Base-by-base conservation (phyloP, 2,888 invertebrate genomes). In the Glyphotaelius pellucidus region DNA sequence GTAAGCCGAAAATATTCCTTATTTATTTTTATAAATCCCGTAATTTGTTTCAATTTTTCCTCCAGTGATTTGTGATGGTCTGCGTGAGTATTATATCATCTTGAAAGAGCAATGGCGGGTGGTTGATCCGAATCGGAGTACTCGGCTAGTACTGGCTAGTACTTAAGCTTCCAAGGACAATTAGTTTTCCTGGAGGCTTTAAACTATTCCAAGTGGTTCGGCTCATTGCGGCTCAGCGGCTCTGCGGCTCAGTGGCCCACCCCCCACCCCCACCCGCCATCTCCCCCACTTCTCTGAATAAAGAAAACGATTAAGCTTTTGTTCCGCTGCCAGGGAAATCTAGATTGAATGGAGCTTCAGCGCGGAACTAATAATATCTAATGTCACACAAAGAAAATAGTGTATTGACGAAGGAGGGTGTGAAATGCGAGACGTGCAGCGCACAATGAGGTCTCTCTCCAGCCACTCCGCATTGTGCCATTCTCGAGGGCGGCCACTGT, bases 171-270 rank as follows among this genome's bases (percentile, higher is more conserved):
- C 52, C 25, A 67, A 67, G 52, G 52, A 67, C 52, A 67, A 67
- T 67, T 67, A 81, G 81, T 32, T 81, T 30, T 81, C 81, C 92
- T 93, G 11, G 94, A 94, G 25, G 94, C 94, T 31, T 94, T 93
- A 38, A 35, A 35, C 38, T 14, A 35, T 15, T 30, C 85, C 32
- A 81, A 35, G 52, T 31, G 79, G 67, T 30, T 67, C 93, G 93
- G 11, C 94, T 94, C 31, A 94, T 94, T 2, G 84, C 31, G 47
- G 35, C 80, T 31, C 31, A 30, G 31, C 81, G 47, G 35, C 80
- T 31, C 31, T 19, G 31, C 81, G 47, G 90, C 93, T 92, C 79
- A 94, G 93, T 67, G 52, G 52, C 52, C 7, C 25, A 67, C 19
- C 35, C 1, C 14, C 93, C 93, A n/a, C 42, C n/a, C 0, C 80